These are phyloP conservation scores for Erpetoichthys calabaricus DNA, from an alignment of 2,797 vertebrate genomes.

Conservation along the genomic window DNA sequence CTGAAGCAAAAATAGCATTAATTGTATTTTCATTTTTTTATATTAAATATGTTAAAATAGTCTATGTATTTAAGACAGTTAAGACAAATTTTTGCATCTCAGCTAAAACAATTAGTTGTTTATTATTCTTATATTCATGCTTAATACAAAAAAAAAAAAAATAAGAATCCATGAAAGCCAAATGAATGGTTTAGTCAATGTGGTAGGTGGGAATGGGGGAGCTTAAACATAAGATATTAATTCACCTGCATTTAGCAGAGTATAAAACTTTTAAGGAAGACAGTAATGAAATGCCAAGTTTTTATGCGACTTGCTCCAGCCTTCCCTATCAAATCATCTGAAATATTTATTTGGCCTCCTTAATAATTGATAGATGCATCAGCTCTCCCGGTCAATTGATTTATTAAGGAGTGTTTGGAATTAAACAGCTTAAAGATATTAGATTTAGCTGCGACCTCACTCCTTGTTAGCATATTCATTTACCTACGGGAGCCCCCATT, in stretches of 20 bases:
- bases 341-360: slow-evolving; percentile 75
- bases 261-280: slow-evolving; percentile 66
- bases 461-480: slow-evolving; percentile 75
- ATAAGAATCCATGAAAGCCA: neutral
- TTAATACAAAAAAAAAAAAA: slow-evolving; percentile 10
- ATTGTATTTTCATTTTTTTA: too few species aligned
- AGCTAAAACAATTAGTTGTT: too few species aligned
- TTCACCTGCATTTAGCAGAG: slow-evolving; percentile 39
- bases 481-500: slow-evolving; percentile 75
- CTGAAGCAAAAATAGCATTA: too few species aligned
- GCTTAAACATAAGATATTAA: slow-evolving; percentile 10
- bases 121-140: neutral
- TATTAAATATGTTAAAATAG: too few species aligned
- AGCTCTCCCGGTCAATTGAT: slow-evolving; percentile 72
- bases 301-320: slow-evolving; percentile 50
- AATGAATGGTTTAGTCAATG: neutral
- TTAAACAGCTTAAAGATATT: slow-evolving; percentile 81
- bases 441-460: slow-evolving; percentile 69
- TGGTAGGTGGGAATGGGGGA: neutral
- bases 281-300: slow-evolving; percentile 71
- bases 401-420: slow-evolving; percentile 76
- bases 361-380: slow-evolving; percentile 79
- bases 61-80: too few species aligned
- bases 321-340: slow-evolving; percentile 69
- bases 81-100: too few species aligned